These are phyloP conservation scores for Syrmaticus mikado DNA, from an alignment of 2,113 vertebrate species.

Conservation along the genomic window DNA sequence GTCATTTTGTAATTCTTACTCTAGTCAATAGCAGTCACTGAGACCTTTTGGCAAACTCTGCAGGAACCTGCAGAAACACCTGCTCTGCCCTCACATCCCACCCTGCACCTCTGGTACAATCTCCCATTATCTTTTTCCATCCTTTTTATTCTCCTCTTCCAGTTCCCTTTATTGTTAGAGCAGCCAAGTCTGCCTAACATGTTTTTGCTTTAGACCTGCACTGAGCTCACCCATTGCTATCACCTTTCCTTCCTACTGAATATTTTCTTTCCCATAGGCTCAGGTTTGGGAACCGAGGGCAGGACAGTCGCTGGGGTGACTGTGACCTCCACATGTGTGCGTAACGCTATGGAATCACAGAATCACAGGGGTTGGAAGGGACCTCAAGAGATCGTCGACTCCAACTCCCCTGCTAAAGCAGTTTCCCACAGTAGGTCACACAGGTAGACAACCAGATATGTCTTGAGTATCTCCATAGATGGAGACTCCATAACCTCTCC, in stretches of 20 bases:
- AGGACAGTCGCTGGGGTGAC: neutral
- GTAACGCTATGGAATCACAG: accelerated
- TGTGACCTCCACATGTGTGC: accelerated
- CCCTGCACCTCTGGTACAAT: neutral
- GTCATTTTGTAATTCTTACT: conserved; percentile 1
- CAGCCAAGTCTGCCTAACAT: neutral
- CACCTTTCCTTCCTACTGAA: neutral
- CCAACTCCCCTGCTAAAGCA: too few relatives aligned
- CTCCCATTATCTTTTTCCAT: neutral
- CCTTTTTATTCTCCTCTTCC: neutral
- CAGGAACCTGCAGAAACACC: neutral
- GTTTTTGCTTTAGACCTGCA: neutral
- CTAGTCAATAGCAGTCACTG: neutral
- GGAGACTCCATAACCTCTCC: too few relatives aligned
- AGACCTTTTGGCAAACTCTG: conserved; percentile 2
- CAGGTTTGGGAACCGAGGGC: too few relatives aligned
- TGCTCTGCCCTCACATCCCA: conserved; percentile 5
- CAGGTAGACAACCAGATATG: too few relatives aligned
- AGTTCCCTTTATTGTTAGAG: neutral
- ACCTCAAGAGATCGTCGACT: too few relatives aligned
- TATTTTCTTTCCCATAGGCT: neutral
- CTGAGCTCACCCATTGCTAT: neutral
- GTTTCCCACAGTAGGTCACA: too few relatives aligned
- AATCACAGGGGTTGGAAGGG: too few relatives aligned
- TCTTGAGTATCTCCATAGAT: too few relatives aligned